phyloP scores from a whole-genome alignment of 2,888 invertebrate species.

The Ceriagrion tenellum region DNA sequence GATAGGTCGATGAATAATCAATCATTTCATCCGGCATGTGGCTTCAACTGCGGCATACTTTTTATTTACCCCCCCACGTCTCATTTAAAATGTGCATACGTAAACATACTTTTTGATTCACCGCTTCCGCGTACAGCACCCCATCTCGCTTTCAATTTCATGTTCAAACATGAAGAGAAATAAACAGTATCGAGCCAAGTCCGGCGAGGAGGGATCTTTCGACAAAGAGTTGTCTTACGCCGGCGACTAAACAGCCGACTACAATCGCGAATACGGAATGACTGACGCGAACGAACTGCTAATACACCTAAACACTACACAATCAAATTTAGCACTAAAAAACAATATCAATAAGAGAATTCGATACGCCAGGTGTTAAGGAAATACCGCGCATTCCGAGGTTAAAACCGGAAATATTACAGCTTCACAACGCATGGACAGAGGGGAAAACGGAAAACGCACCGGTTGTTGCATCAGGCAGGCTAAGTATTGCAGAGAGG shows the following conservation, averaged over 20 bases:
- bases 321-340: background rate
- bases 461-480: background rate
- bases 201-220: background rate
- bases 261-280: background rate
- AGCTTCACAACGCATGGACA: background rate
- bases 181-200: background rate
- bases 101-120: background rate
- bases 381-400: background rate
- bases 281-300: background rate
- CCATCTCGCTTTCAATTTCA: background rate
- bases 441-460: background rate
- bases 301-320: background rate
- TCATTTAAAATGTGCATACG: background rate
- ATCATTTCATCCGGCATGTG: background rate
- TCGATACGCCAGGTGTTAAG: background rate
- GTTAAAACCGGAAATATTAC: background rate
- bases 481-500: background rate
- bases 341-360: background rate
- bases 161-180: background rate
- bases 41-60: background rate
- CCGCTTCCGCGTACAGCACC: background rate
- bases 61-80: background rate
- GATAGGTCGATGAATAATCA: background rate
- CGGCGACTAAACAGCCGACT: background rate
- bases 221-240: background rate